Conservation (phyloP, 2,113 vertebrate genomes). For the Scytalopus superciliaris region DNA sequence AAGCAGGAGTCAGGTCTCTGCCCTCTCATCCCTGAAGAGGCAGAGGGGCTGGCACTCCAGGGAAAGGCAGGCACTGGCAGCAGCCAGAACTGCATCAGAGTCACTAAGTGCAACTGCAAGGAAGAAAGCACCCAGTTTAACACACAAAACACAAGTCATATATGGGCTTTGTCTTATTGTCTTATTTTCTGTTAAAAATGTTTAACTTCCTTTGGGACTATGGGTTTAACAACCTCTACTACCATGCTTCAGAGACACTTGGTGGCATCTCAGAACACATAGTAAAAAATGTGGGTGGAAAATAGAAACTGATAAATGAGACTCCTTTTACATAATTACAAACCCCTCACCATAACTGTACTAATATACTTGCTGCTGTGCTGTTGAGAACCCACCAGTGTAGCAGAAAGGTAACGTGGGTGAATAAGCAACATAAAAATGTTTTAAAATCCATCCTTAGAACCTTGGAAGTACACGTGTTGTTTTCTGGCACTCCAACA, state of each 20-base stretch:
- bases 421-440: neutral
- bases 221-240: neutral
- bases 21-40: neutral
- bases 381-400: neutral
- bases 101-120: neutral
- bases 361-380: neutral
- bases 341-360: neutral
- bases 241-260: neutral
- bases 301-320: neutral
- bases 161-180: neutral
- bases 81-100: neutral
- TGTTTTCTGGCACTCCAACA: neutral
- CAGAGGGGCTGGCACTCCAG: neutral
- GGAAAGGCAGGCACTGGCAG: neutral
- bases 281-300: neutral
- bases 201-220: neutral
- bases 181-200: neutral
- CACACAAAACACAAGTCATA: neutral
- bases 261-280: neutral
- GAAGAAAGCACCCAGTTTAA: neutral
- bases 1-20: neutral
- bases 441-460: neutral
- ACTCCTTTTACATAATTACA: neutral
- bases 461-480: neutral
- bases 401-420: neutral